phyloP scores from a whole-genome alignment of 1,140 invertebrate genomes.

The Pantala flavescens region DNA sequence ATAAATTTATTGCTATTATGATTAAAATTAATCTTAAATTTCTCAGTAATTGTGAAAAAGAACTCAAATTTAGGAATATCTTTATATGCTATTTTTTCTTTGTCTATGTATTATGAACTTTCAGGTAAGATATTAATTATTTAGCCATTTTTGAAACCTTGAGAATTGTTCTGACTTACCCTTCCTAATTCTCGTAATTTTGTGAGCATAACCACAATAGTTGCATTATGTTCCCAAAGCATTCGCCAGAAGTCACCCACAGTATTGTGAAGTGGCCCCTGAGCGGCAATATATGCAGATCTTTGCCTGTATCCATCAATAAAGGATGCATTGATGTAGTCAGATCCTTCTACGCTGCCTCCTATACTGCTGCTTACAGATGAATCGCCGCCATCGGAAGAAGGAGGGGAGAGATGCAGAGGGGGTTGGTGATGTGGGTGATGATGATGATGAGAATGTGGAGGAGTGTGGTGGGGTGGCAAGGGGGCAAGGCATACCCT shows the following conservation, averaged over 20 bases:
- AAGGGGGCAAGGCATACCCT: slow-evolving; percentile 81
- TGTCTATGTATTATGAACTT: too few species aligned
- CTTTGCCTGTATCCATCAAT: slow-evolving; percentile 91
- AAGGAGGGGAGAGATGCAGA: background rate
- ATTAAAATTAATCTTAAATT: too few species aligned
- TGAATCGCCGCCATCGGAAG: background rate
- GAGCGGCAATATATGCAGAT: slow-evolving; percentile 94
- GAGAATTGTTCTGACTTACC: too few species aligned
- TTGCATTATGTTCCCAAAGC: slow-evolving; percentile 99
- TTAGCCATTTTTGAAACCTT: too few species aligned
- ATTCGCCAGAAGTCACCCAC: slow-evolving; percentile 99
- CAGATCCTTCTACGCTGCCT: slow-evolving; percentile 79
- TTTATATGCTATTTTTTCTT: too few species aligned
- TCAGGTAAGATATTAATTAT: too few species aligned
- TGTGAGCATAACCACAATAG: slow-evolving; percentile 97
- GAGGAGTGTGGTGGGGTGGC: background rate
- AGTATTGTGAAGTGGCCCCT: slow-evolving; percentile 91
- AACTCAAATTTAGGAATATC: too few species aligned
- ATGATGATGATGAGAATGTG: background rate
- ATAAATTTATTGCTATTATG: background rate
- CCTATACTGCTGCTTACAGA: slow-evolving; percentile 41
- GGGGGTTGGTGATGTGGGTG: background rate
- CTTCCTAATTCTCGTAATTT: slow-evolving; percentile 95
- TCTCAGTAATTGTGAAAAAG: too few species aligned
- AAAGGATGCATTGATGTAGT: slow-evolving; percentile 98